Conservation (phyloP, 2,888 invertebrate species). For the Acronicta leporina region DNA sequence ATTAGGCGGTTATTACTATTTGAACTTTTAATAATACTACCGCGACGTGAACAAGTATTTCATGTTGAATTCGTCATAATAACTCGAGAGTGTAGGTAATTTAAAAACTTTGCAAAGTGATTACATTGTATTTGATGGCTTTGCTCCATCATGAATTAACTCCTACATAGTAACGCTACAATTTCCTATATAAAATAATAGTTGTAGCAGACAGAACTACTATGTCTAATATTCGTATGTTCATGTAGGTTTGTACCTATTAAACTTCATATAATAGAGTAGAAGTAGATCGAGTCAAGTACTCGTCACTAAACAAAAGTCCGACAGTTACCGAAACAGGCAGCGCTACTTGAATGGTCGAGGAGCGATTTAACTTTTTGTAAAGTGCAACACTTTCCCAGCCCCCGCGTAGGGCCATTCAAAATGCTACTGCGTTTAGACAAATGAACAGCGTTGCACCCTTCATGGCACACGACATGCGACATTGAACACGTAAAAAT, state of each 20-base stretch:
- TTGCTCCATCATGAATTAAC: slow-evolving; percentile 40
- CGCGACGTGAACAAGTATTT: slow-evolving; percentile 65
- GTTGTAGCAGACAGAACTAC: slow-evolving; percentile 16
- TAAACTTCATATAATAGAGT: slow-evolving; percentile 45
- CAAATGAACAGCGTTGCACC: slow-evolving; percentile 87
- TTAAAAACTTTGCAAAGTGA: slow-evolving; percentile 74
- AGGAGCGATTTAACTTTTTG: slow-evolving; percentile 84
- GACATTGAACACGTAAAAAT: slow-evolving; percentile 47
- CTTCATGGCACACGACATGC: slow-evolving; percentile 78
- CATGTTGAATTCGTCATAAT: slow-evolving; percentile 59
- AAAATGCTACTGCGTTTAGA: slow-evolving; percentile 85
- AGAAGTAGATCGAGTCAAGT: slow-evolving; percentile 62
- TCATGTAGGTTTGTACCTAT: slow-evolving; percentile 24
- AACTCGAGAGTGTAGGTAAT: slow-evolving; percentile 63
- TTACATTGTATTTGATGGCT: slow-evolving; percentile 63
- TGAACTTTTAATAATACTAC: slow-evolving; percentile 83
- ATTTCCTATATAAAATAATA: slow-evolving; percentile 31
- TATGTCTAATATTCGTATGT: slow-evolving; percentile 23
- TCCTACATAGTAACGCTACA: slow-evolving; percentile 21
- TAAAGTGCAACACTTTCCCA: slow-evolving; percentile 89
- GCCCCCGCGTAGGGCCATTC: slow-evolving; percentile 78
- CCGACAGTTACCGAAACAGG: slow-evolving; percentile 70
- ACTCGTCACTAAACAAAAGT: slow-evolving; percentile 70
- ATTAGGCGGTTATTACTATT: slow-evolving; percentile 81
- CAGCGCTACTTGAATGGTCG: slow-evolving; percentile 66